Evolutionary conservation across 2,113 vertebrate species (phyloP).

Genomic region (Oncorhynchus nerka): DNA sequence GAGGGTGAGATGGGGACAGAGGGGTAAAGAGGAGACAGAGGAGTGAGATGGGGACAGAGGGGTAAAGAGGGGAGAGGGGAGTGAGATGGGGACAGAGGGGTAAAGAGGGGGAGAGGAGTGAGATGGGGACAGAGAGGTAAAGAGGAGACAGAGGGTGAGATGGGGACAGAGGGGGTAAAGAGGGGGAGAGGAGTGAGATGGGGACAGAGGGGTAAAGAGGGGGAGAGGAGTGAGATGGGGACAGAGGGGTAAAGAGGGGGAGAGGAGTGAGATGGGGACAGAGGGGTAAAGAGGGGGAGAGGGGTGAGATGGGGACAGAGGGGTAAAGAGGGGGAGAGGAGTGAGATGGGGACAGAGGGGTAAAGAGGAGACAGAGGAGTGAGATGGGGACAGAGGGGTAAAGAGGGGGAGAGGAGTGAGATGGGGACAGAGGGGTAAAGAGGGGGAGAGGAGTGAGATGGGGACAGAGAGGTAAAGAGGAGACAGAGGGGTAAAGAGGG

Average conservation of each 20-base stretch:
- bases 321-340: neutral
- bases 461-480: neutral
- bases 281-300: neutral
- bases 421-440: neutral
- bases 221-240: conserved; percentile 1
- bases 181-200: conserved; percentile 1
- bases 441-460: conserved; percentile 1
- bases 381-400: neutral
- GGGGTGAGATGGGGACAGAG: conserved; percentile 14
- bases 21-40: neutral
- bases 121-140: neutral
- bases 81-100: neutral
- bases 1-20: conserved; percentile 15
- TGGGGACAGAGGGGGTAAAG: too few relatives aligned
- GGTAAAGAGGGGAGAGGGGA: too few relatives aligned
- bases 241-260: neutral
- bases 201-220: neutral
- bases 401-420: neutral
- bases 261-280: neutral
- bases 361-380: too few relatives aligned
- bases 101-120: neutral
- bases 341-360: neutral
- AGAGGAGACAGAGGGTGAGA: too few relatives aligned
- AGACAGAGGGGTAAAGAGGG: too few relatives aligned
- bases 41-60: too few relatives aligned